Conservation (phyloP, 2,797 vertebrate species). For the Vireo griseus region DNA sequence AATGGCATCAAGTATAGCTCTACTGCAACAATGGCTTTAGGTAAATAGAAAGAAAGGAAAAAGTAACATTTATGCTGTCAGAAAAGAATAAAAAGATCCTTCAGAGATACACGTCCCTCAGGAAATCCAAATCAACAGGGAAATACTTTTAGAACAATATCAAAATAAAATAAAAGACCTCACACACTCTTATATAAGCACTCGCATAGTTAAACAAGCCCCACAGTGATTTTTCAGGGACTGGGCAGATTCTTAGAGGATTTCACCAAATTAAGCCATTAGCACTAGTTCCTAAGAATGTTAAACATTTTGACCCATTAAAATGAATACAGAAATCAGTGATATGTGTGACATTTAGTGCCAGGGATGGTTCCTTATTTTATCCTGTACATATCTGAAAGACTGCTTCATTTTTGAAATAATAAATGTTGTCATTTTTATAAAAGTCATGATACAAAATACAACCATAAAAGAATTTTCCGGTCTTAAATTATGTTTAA, state of each 20-base stretch:
- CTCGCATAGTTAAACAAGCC: background rate
- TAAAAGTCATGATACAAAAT: slow-evolving; percentile 15
- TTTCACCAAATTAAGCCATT: background rate
- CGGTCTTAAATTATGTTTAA: slow-evolving; percentile 46
- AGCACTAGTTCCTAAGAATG: background rate
- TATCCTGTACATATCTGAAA: background rate
- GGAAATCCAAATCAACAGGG: background rate
- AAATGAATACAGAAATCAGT: background rate
- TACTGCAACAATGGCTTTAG: background rate
- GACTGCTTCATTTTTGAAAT: background rate
- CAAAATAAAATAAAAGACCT: background rate
- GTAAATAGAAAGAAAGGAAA: background rate
- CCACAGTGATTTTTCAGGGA: background rate
- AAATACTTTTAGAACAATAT: background rate
- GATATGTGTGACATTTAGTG: background rate
- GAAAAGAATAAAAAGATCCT: background rate
- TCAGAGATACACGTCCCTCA: background rate
- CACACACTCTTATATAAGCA: background rate
- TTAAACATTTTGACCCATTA: background rate
- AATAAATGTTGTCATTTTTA: background rate
- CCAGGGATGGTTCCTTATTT: background rate
- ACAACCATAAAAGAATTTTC: slow-evolving; percentile 37
- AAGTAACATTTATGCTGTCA: background rate
- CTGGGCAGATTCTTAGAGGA: background rate
- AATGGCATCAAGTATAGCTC: background rate